Evolutionary conservation across 2,113 vertebrate species (phyloP).

Genomic region (Antigone vipio): DNA sequence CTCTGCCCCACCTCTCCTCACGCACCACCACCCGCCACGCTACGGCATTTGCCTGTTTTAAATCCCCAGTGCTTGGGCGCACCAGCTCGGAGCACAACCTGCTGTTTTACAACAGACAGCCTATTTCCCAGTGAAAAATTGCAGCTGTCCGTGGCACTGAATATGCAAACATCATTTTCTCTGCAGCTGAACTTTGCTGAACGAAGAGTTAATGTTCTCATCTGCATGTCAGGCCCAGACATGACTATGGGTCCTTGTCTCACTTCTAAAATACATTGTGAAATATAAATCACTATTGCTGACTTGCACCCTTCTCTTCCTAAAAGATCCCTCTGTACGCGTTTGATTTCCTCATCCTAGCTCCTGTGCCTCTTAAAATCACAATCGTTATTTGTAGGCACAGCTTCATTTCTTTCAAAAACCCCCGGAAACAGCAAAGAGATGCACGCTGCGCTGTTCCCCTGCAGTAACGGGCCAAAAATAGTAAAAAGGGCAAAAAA

Average conservation of each 20-base stretch:
- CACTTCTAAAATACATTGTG: background rate
- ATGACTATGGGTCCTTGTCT: rapidly evolving
- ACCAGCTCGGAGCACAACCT: rapidly evolving
- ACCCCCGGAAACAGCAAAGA: background rate
- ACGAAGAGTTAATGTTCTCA: background rate
- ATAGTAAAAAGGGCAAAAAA: background rate
- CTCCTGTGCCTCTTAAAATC: background rate
- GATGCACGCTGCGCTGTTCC: no score
- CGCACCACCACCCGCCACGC: rapidly evolving
- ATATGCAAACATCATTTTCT: background rate
- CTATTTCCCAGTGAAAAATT: background rate
- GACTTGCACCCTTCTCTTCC: background rate
- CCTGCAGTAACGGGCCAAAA: background rate
- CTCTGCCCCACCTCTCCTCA: background rate
- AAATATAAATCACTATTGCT: no score
- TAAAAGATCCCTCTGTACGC: no score
- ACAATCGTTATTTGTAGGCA: background rate
- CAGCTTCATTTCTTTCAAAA: background rate
- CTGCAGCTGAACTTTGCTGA: background rate
- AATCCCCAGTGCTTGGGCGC: no score
- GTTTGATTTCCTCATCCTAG: background rate
- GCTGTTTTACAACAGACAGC: background rate
- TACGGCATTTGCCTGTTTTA: rapidly evolving
- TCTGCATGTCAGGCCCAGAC: background rate
- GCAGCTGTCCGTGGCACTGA: background rate